These are phyloP conservation scores for Oedothorax gibbosus DNA, from an alignment of 1,140 invertebrate genomes.

Conservation along the genomic window DNA sequence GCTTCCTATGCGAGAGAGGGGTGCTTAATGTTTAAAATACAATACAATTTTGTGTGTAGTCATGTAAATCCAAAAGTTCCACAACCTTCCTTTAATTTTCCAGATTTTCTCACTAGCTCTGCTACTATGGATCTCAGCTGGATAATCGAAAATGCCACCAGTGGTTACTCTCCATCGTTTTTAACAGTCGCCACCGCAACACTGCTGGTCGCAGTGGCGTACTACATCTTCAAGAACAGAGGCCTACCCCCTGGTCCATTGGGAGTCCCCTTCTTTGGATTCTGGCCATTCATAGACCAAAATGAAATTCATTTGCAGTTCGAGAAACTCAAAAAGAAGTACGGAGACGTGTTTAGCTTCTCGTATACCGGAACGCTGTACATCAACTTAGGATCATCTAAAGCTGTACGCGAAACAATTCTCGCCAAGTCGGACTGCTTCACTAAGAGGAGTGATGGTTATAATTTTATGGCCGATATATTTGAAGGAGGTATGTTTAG, in stretches of 20 bases:
- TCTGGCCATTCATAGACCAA: neutral
- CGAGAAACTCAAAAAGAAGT: slow-evolving; percentile 3
- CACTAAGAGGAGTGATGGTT: neutral
- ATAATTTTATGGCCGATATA: neutral
- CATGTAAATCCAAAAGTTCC: too few relatives aligned
- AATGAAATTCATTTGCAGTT: neutral
- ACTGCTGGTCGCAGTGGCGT: neutral
- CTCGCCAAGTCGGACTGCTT: slow-evolving; percentile 20
- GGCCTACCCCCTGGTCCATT: slow-evolving; percentile 17
- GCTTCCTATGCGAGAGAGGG: too few relatives aligned
- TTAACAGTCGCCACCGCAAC: too few relatives aligned
- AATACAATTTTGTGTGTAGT: too few relatives aligned
- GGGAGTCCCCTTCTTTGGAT: slow-evolving; percentile 14
- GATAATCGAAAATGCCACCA: too few relatives aligned
- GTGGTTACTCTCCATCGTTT: too few relatives aligned
- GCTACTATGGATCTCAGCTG: too few relatives aligned
- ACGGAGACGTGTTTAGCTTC: slow-evolving; percentile 22
- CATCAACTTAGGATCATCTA: slow-evolving; percentile 5
- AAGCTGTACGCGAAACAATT: neutral
- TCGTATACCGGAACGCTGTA: neutral
- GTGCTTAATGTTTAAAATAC: too few relatives aligned
- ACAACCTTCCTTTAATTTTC: too few relatives aligned
- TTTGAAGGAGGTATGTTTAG: slow-evolving; percentile 14
- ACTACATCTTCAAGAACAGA: neutral
- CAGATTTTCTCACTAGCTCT: too few relatives aligned